These are phyloP conservation scores for Embidobia sp. DNA, from an alignment of 2,888 invertebrate species.

Conservation along the genomic window DNA sequence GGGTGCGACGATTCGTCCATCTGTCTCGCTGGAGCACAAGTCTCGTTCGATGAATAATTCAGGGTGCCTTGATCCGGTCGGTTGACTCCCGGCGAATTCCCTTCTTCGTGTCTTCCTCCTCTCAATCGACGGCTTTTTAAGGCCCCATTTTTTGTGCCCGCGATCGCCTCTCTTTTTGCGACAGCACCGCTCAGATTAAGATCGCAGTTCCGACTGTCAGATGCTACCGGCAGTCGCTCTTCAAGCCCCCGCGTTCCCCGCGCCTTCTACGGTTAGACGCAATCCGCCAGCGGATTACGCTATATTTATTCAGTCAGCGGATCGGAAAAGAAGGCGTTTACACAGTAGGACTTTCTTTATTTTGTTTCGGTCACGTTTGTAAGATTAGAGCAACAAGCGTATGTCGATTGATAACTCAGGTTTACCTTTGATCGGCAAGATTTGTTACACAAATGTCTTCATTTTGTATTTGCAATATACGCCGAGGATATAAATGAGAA, in stretches of 20 bases:
- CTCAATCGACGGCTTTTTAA: constrained; percentile 72
- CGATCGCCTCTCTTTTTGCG: constrained; percentile 66
- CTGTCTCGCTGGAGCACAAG: constrained; percentile 64
- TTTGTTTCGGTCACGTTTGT: constrained; percentile 23
- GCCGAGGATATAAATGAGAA: too few species aligned
- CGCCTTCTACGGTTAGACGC: constrained; percentile 46
- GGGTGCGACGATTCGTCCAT: constrained; percentile 59
- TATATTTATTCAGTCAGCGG: constrained; percentile 40
- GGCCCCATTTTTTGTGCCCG: constrained; percentile 36
- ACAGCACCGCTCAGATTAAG: constrained; percentile 76
- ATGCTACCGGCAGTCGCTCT: constrained; percentile 67
- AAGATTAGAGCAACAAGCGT: constrained; percentile 15
- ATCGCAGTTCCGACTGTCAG: constrained; percentile 79
- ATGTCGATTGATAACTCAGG: constrained; percentile 23
- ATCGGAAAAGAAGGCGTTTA: constrained; percentile 41
- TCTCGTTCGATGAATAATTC: constrained; percentile 77
- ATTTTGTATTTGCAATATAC: too few species aligned
- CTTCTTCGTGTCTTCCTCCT: constrained; percentile 66
- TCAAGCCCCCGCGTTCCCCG: constrained; percentile 17
- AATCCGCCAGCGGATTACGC: constrained; percentile 46
- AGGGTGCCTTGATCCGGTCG: constrained; percentile 76
- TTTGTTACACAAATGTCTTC: too few species aligned
- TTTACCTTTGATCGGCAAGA: background rate
- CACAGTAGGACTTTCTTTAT: constrained; percentile 26
- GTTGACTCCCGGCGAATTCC: constrained; percentile 73